A percentile compares a stretch with the other conserved stretches of the same genome.
These are phyloP conservation scores for Carpatolechia fugitivella DNA, from an alignment of 2,888 invertebrate species.

Conservation along the genomic window DNA sequence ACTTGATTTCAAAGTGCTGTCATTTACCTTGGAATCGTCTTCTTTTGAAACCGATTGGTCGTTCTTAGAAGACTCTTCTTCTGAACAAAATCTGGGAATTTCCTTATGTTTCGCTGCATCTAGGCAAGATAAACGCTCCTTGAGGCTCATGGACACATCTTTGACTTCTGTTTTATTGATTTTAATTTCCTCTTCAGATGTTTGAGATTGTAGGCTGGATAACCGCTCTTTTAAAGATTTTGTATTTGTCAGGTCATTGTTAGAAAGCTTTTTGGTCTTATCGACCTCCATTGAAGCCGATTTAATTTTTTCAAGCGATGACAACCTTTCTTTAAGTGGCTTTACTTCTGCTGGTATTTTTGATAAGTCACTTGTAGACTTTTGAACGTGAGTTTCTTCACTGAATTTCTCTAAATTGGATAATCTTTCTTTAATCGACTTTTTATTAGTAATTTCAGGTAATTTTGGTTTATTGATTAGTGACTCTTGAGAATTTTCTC, in stretches of 20 bases:
- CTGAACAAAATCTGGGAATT: slow-evolving; percentile 64
- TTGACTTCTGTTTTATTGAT: slow-evolving; percentile 62
- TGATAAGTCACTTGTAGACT: slow-evolving; percentile 66
- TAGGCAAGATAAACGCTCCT: slow-evolving; percentile 73
- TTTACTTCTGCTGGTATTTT: slow-evolving; percentile 80
- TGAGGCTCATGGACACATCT: slow-evolving; percentile 73
- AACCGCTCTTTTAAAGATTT: slow-evolving; percentile 73
- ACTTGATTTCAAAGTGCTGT: slow-evolving; percentile 58
- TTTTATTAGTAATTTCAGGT: slow-evolving; percentile 82
- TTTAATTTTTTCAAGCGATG: slow-evolving; percentile 80
- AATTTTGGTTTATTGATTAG: slow-evolving; percentile 74
- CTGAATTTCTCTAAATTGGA: slow-evolving; percentile 84
- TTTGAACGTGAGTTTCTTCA: slow-evolving; percentile 72
- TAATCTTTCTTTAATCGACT: slow-evolving; percentile 86
- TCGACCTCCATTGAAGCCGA: slow-evolving; percentile 62
- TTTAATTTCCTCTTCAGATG: slow-evolving; percentile 64
- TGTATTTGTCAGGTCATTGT: slow-evolving; percentile 63
- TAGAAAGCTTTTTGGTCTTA: slow-evolving; percentile 66
- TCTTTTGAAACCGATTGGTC: slow-evolving; percentile 47
- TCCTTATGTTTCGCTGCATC: slow-evolving; percentile 76
- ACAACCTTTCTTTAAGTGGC: slow-evolving; percentile 82
- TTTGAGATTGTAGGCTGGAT: slow-evolving; percentile 67
- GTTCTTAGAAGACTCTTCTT: slow-evolving; percentile 49
- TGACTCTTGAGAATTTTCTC: slow-evolving; percentile 78
- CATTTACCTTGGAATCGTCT: slow-evolving; percentile 48